A percentile compares a stretch with the other conserved stretches of the same genome.
These are phyloP conservation scores for Alloplasta piceator DNA, from an alignment of 2,888 invertebrate genomes.

Conservation along the genomic window DNA sequence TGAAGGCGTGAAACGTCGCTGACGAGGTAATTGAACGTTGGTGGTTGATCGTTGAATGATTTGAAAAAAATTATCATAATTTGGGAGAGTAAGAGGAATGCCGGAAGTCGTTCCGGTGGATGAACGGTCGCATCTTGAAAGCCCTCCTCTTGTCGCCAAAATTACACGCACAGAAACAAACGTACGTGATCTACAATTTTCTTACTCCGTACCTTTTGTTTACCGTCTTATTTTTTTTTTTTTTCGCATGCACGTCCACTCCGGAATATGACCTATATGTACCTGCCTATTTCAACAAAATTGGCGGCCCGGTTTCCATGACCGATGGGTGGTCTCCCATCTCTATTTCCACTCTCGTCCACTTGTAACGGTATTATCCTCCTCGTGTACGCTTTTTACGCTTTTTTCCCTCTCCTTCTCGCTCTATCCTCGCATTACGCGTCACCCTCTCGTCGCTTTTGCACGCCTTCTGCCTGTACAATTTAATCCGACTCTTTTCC, in stretches of 20 bases:
- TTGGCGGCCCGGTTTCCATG: slow-evolving; percentile 60
- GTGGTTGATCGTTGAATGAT: slow-evolving; percentile 22
- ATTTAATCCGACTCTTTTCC: neutral
- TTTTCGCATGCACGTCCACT: slow-evolving; percentile 33
- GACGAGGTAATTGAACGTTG: slow-evolving; percentile 54
- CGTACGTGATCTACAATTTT: slow-evolving; percentile 31
- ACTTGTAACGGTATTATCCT: slow-evolving; percentile 52
- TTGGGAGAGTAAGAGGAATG: slow-evolving; percentile 40
- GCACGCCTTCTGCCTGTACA: slow-evolving; percentile 7
- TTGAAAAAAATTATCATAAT: slow-evolving; percentile 11
- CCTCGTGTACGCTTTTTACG: slow-evolving; percentile 16
- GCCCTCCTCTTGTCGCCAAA: slow-evolving; percentile 43
- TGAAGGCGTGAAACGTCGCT: slow-evolving; percentile 9
- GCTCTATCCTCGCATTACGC: slow-evolving; percentile 16
- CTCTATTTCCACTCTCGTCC: slow-evolving; percentile 34
- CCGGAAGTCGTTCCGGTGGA: slow-evolving; percentile 64
- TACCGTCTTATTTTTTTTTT: slow-evolving; percentile 16
- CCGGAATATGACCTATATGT: slow-evolving; percentile 19
- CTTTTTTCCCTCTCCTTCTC: slow-evolving; percentile 4
- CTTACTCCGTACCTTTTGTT: slow-evolving; percentile 9
- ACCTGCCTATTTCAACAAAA: slow-evolving; percentile 57
- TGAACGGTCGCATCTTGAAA: slow-evolving; percentile 62
- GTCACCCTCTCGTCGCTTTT: slow-evolving; percentile 13
- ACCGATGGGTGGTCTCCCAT: slow-evolving; percentile 58
- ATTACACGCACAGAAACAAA: slow-evolving; percentile 2